These are phyloP conservation scores for Anhinga anhinga DNA, from an alignment of 2,113 vertebrate genomes.

Conservation along the genomic window DNA sequence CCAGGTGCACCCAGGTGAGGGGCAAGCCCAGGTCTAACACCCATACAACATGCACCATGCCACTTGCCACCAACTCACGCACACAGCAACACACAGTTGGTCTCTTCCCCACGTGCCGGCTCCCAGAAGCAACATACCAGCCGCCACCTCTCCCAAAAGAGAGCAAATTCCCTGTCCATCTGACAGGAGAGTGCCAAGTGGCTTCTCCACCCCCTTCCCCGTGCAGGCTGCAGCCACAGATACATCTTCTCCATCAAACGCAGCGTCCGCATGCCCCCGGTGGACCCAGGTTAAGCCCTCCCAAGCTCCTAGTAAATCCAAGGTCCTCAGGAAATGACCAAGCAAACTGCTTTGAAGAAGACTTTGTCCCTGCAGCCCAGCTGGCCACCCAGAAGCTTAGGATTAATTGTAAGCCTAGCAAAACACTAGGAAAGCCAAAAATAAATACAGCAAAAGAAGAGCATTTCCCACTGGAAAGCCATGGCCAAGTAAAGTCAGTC, in stretches of 20 bases:
- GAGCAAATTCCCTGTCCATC: not conserved
- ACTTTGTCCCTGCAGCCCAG: not conserved
- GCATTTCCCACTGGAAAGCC: not conserved
- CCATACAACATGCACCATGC: rapidly evolving
- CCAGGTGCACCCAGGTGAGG: not conserved
- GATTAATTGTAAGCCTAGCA: conserved; percentile 7
- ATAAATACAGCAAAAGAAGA: not conserved
- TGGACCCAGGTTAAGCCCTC: not conserved
- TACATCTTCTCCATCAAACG: not conserved
- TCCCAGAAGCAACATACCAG: not conserved
- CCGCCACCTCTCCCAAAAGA: not conserved
- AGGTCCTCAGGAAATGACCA: not conserved
- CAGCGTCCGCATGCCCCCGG: rapidly evolving
- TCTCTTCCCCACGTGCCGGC: rapidly evolving
- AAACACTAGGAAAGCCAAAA: conserved; percentile 31
- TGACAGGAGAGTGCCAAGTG: not conserved
- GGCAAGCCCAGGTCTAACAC: not conserved
- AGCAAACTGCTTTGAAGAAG: not conserved
- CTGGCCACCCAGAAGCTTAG: not conserved
- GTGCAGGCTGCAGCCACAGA: not conserved
- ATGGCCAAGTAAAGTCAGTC: not conserved
- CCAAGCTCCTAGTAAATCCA: not conserved
- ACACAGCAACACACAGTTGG: rapidly evolving
- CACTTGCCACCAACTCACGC: not conserved
- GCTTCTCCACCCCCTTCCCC: not conserved